Conservation (phyloP, 2,888 invertebrate genomes). For the Panzeria rudis region DNA sequence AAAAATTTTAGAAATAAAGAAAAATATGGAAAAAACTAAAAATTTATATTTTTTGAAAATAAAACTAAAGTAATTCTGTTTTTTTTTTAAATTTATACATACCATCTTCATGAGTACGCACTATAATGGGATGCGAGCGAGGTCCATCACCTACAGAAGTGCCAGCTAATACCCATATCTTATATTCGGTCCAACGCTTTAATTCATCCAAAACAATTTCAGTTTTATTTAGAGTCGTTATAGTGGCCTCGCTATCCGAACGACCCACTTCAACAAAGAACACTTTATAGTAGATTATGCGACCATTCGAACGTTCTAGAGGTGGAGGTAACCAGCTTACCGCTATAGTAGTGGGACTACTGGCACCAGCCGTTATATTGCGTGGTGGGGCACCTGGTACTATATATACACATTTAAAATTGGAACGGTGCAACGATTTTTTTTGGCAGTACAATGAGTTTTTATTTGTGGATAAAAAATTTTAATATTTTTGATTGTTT, state of each 20-base stretch:
- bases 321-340: conserved; percentile 97
- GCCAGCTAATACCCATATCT: conserved; percentile 98
- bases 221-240: conserved; percentile 91
- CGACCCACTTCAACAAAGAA: conserved; percentile 93
- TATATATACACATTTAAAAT: conserved; percentile 82
- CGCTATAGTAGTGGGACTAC: conserved; percentile 94
- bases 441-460: conserved; percentile 66
- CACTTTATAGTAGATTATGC: conserved; percentile 97
- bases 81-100: conserved; percentile 85
- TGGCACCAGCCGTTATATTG: conserved; percentile 94
- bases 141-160: conserved; percentile 98
- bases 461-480: conserved; percentile 64
- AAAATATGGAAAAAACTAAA: conserved; percentile 18
- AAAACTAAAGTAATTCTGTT: conserved; percentile 37
- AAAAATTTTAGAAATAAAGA: conserved; percentile 6
- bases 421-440: conserved; percentile 74
- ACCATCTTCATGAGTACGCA: conserved; percentile 99
- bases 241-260: conserved; percentile 92
- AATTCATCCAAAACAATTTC: conserved; percentile 94
- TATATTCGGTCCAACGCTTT: conserved; percentile 97
- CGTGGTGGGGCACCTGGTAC: conserved; percentile 98
- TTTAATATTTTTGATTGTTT: conserved; percentile 68
- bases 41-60: conserved; percentile 19
- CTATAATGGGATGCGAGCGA: conserved; percentile 94
- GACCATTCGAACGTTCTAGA: conserved; percentile 94